Evolutionary conservation across 2,113 vertebrate genomes (phyloP), one percentile per base, ranked within the genome.

Genomic region (Pedetes capensis): DNA sequence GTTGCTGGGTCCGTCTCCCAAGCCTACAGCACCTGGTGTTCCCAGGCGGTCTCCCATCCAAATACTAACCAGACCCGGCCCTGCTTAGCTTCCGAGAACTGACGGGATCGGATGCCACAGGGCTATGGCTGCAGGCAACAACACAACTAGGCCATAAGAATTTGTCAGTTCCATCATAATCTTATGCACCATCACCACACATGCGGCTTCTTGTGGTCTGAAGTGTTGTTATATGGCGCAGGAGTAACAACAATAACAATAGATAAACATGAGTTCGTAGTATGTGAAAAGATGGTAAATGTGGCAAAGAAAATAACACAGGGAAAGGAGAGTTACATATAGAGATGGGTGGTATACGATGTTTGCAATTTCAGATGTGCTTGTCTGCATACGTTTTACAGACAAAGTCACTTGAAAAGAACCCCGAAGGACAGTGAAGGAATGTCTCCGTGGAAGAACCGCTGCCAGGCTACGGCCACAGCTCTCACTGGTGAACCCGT

Each of bases 401-500:
- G 44, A 3, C 16, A 74, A 84, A 82, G 11, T 76, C 8, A 25
- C 63, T 55, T 78, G 39, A 64, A 25, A 27, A 72, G n/a, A 51
- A 84, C 47, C 47, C 57, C 42, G 37, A 55, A 8, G 42, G 32
- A 47, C 47, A n/a, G 39, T 2, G 16, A 3, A 39, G 3, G 8
- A 6, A 3, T 57, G 2, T 13, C 34, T 1, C 17, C 8, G 7
- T 0, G 47, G 29, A 49, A 6, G 37, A n/a, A 44, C 20, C 79
- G 27, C 23, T 11, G 6, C 0, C 1, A 8, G 27, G 6, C 16
- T 34, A 3, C 25, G 10, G 27, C 55, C 11, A 23, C 44, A 44
- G 18, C n/a, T 7, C 27, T 78, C 14, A 4, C 14, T 14, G 18
- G 9, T 10, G 29, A 42, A 13, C 2, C 1, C 3, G 7, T 1